Evolutionary conservation across 2,797 vertebrate genomes (phyloP).

Genomic region (Todus mexicanus): DNA sequence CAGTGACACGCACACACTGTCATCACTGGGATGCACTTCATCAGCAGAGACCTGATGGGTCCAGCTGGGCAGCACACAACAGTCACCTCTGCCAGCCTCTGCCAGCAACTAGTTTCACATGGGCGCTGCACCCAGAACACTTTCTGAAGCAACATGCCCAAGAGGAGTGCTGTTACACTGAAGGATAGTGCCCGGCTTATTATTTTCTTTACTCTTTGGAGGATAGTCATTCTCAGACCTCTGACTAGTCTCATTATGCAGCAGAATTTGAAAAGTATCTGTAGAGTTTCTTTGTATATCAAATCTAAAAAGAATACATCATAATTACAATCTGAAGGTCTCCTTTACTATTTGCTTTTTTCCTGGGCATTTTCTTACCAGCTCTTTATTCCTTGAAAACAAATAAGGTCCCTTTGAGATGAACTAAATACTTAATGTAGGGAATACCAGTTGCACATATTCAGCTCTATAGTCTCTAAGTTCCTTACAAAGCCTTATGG

Average conservation of each 20-base stretch:
- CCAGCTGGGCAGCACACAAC: neutral
- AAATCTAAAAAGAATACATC: neutral
- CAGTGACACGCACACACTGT: accelerated
- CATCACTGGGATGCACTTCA: neutral
- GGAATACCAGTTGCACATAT: neutral
- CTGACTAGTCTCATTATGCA: neutral
- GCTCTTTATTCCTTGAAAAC: neutral
- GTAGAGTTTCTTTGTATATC: neutral
- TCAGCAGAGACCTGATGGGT: neutral
- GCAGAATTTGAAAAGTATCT: neutral
- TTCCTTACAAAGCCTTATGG: neutral
- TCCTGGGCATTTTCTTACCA: neutral
- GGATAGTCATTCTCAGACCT: neutral
- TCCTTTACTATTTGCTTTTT: neutral
- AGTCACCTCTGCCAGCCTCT: neutral
- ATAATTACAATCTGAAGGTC: neutral
- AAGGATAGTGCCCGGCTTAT: neutral
- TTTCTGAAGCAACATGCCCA: neutral
- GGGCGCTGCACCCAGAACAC: neutral
- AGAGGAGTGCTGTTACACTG: too few species aligned
- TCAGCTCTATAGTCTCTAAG: neutral
- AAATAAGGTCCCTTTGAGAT: neutral
- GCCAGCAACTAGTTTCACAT: accelerated
- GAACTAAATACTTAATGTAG: neutral
- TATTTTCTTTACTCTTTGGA: neutral